Percentiles rank a stretch among this genome's conserved stretches.
Evolutionary conservation across 2,888 invertebrate species (phyloP).

Genomic region (Hemithea aestivaria): DNA sequence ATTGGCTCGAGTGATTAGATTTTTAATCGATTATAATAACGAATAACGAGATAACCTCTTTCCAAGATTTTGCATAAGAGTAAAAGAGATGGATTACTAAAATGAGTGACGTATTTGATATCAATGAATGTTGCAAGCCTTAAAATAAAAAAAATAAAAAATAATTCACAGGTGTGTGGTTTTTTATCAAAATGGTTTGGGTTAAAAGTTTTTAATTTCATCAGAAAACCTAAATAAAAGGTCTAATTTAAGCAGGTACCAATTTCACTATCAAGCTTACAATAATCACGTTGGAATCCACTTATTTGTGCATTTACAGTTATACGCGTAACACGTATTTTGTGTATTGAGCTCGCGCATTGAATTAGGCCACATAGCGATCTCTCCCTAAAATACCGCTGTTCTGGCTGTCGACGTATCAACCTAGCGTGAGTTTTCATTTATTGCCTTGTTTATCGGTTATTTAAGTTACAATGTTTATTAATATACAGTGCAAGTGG

Average conservation of each 20-base stretch:
- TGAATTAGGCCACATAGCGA: constrained; percentile 81
- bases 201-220: constrained; percentile 60
- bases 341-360: constrained; percentile 78
- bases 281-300: constrained; percentile 36
- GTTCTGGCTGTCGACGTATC: constrained; percentile 80
- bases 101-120: constrained; percentile 29
- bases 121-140: constrained; percentile 37
- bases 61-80: background rate
- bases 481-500: constrained; percentile 35
- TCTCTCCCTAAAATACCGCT: constrained; percentile 81
- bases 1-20: too few species aligned
- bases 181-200: constrained; percentile 70
- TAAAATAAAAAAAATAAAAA: constrained; percentile 42
- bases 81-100: too few species aligned
- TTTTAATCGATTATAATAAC: background rate
- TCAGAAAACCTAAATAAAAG: constrained; percentile 35
- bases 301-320: constrained; percentile 76
- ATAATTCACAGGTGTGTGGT: constrained; percentile 61
- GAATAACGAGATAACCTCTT: constrained; percentile 1
- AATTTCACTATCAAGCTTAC: constrained; percentile 19
- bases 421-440: constrained; percentile 71
- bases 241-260: constrained; percentile 22
- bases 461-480: constrained; percentile 25
- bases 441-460: constrained; percentile 39
- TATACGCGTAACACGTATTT: constrained; percentile 79